Evolutionary conservation across 1,140 invertebrate genomes (phyloP).

Genomic region (Aethina tumida): DNA sequence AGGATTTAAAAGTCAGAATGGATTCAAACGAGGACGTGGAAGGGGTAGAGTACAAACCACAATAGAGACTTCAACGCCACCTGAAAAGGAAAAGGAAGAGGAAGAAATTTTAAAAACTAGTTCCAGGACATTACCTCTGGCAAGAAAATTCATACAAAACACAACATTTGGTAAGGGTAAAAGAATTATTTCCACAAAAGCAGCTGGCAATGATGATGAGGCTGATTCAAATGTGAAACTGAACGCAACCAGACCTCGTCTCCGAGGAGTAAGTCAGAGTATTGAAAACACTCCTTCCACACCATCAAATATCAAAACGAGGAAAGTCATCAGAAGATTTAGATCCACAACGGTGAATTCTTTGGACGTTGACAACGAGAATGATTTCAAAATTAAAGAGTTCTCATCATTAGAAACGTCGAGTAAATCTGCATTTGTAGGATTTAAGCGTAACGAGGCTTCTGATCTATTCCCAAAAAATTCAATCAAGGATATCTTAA

Average conservation of each 20-base stretch:
- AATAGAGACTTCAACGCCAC: neutral
- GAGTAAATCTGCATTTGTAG: too few species aligned
- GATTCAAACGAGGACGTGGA: constrained; percentile 1
- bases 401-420: too few species aligned
- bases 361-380: too few species aligned
- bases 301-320: constrained; percentile 13
- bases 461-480: too few species aligned
- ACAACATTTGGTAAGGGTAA: constrained; percentile 12
- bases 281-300: too few species aligned
- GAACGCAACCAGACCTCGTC: constrained; percentile 7
- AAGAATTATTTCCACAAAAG: constrained; percentile 10
- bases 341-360: constrained; percentile 22
- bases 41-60: too few species aligned
- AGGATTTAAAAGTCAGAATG: constrained; percentile 17
- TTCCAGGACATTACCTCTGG: constrained; percentile 20
- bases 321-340: constrained; percentile 24
- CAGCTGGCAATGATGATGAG: constrained; percentile 13
- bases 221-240: constrained; percentile 14
- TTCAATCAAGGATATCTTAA: too few species aligned
- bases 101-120: constrained; percentile 23
- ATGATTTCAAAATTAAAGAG: too few species aligned
- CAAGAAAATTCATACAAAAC: constrained; percentile 17
- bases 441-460: too few species aligned
- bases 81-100: constrained; percentile 19
- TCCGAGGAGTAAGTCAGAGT: constrained; percentile 12